These are phyloP conservation scores for Limnothrissa miodon DNA, from an alignment of 2,113 vertebrate species.

Conservation along the genomic window DNA sequence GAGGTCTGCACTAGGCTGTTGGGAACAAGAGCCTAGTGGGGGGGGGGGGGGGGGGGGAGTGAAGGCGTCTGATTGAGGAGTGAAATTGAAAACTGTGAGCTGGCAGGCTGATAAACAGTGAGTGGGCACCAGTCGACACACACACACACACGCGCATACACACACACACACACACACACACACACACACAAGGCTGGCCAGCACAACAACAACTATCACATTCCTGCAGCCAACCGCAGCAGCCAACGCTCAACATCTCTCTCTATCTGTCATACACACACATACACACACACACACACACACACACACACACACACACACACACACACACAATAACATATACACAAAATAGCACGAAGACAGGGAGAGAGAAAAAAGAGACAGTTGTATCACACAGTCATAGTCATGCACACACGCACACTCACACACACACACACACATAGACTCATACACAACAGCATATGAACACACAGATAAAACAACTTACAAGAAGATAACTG, in stretches of 20 bases:
- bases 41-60: background rate
- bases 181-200: background rate
- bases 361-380: too few relatives aligned
- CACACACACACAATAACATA: background rate
- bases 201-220: constrained; percentile 16
- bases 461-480: background rate
- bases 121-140: background rate
- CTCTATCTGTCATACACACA: background rate
- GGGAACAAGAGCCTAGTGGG: background rate
- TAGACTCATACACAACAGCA: background rate
- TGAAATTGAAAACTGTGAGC: constrained; percentile 24
- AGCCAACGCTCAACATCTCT: background rate
- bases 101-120: constrained; percentile 23
- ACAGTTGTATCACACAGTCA: too few relatives aligned
- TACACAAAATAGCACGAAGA: too few relatives aligned
- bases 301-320: background rate
- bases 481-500: background rate
- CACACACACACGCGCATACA: background rate
- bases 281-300: background rate
- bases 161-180: background rate
- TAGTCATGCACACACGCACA: background rate
- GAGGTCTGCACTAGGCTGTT: background rate
- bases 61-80: background rate
- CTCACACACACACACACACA: background rate
- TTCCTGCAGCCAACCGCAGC: constrained; percentile 17